Conservation (phyloP, 2,888 invertebrate species). For the Chironomus tentans region DNA sequence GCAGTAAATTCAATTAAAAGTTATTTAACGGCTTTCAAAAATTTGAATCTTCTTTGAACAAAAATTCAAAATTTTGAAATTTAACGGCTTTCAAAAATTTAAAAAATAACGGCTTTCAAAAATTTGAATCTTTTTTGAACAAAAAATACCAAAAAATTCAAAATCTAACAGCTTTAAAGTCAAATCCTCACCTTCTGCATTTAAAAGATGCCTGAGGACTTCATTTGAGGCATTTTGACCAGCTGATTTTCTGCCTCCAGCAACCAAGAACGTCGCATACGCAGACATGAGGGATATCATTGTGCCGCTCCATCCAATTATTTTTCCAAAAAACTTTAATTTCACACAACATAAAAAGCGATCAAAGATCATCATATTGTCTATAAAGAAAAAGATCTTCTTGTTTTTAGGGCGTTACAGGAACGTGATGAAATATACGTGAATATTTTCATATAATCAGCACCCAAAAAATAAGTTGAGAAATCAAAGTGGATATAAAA, state of each 20-base stretch:
- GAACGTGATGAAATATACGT: background rate
- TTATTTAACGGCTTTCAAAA: background rate
- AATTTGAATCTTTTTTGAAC: background rate
- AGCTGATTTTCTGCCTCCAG: background rate
- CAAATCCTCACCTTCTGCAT: background rate
- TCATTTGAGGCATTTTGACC: background rate
- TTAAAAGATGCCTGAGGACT: background rate
- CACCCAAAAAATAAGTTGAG: background rate
- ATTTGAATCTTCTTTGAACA: background rate
- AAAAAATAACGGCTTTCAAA: background rate
- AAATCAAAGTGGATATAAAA: too few relatives aligned
- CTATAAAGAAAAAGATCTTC: background rate
- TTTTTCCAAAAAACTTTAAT: constrained; percentile 3
- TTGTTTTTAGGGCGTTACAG: background rate
- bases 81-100: background rate
- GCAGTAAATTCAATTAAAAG: too few relatives aligned
- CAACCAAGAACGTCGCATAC: background rate
- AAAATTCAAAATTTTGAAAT: background rate
- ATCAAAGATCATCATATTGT: constrained; percentile 16
- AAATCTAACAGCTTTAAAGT: background rate
- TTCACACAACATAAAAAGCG: constrained; percentile 9
- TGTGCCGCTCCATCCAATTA: background rate
- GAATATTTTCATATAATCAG: background rate
- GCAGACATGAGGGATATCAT: background rate
- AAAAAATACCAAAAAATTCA: background rate